A percentile compares a stretch with the other conserved stretches of the same genome.
Evolutionary conservation across 2,113 vertebrate species (phyloP).

Genomic region (Pelusios castaneus): DNA sequence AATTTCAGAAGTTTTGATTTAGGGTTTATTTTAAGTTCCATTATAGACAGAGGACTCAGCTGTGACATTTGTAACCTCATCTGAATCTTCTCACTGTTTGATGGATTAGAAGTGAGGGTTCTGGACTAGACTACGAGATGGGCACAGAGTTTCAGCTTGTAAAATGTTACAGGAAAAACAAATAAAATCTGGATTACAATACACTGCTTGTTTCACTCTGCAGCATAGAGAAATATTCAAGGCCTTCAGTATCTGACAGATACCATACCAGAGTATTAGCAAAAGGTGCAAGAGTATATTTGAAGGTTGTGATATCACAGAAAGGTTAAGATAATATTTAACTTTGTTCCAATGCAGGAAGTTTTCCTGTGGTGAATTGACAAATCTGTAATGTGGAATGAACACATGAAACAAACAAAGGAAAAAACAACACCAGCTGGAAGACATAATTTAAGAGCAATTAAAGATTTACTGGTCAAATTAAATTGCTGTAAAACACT

Average conservation of each 20-base stretch:
- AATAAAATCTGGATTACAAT: background rate
- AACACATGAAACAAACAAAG: background rate
- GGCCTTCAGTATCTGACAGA: background rate
- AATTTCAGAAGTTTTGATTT: background rate
- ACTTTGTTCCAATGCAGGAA: background rate
- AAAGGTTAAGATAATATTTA: background rate
- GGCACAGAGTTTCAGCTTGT: background rate
- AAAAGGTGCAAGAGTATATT: background rate
- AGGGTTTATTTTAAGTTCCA: background rate
- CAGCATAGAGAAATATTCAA: background rate
- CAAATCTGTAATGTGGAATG: background rate
- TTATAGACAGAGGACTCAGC: accelerated
- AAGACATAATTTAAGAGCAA: background rate
- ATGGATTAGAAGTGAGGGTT: background rate
- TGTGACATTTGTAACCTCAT: background rate
- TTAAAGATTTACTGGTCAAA: background rate
- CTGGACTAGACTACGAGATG: background rate
- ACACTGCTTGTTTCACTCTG: background rate
- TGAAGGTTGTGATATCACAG: background rate
- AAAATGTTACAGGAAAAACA: background rate
- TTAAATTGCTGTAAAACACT: background rate
- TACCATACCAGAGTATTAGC: background rate
- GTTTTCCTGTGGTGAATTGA: background rate
- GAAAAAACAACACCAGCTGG: background rate
- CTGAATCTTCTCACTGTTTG: background rate